Evolutionary conservation across 2,113 vertebrate species (phyloP), one percentile per base, ranked within the genome.

Genomic region (Oceanites oceanicus): DNA sequence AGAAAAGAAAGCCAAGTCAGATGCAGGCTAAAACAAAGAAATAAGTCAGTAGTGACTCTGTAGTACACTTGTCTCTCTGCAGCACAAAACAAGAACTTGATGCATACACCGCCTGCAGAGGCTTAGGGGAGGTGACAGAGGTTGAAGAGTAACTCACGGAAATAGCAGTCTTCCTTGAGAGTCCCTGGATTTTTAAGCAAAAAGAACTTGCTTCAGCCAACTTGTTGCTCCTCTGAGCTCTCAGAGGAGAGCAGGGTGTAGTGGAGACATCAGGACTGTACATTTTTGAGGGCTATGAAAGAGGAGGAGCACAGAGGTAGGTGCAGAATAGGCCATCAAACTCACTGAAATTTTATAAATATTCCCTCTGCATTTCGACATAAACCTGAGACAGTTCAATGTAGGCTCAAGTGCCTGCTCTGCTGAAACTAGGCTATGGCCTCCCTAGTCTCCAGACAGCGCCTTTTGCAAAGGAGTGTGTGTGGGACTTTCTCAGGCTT

Each of bases 401-500:
- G 47, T 36, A 47, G 45, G 19, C 87, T 42, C 25, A 76, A 87
- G 58, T 78, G 53, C 61, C 66, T 79, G 72, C 68, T 86, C 67
- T 63, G 77, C 62, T 88, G 74, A 96, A 96, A 90, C 40, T n/a
- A 36, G 52, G 73, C 87, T 92, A 70, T 18, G 92, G 74, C 71
- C 77, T 95, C 71, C 45, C 45, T 62, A 4, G 17, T 88, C 90
- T 96, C 81, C 92, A 96, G 94, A 93, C 77, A 27, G 70, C 1
- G 1, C 91, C 66, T 87, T 81, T 86, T 93, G 90, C 93, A 79
- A 91, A 71, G 70, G 47, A 93, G 77, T 19, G 42, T 68, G 71
- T 79, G 92, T 78, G 96, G 95, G 96, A 95, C 94, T 97, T 97
- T 92, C 93, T 93, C 87, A 97, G 70, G 93, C 93, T 95, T 97